Evolutionary conservation across 2,797 vertebrate species (phyloP), one percentile per base, ranked within the genome.

Genomic region (Iguana delicatissima): DNA sequence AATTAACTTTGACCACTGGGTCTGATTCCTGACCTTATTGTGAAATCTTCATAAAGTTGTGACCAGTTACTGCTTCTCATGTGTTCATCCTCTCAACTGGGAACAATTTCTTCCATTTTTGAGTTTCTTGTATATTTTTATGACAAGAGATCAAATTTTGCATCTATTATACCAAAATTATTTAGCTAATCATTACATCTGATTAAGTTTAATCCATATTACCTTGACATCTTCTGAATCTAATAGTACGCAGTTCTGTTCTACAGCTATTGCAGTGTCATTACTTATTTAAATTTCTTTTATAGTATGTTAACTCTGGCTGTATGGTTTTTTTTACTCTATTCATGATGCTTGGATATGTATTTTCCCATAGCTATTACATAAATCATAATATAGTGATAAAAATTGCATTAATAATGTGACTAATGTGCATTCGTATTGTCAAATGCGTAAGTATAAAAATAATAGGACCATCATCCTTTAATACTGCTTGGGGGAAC

Each of bases 351-450:
- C 18, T 46, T 9, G 38, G 42, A 46, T 77, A 26, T 77, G 9
- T 77, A 6, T 26, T 77, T 77, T 77, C 76, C 22, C 7, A 77
- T 46, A 42, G 76, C 18, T 42, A 46, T 9, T 46, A 42, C 38
- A 77, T 77, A 77, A 77, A 46, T 77, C 76, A 46, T 38, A 86
- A 91, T 38, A 84, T 42, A 32, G 84, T 67, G 87, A 85, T 50
- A 87, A 69, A 29, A 14, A 92, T 9, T 90, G 14, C 29, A 91
- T 2, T 35, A 93, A 88, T 32, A 50, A 22, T 18, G 62, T 90
- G 67, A 69, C 89, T 89, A 69, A 32, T 73, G 1, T 69, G 14
- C 38, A 6, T 5, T 26, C 87, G 76, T 59, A 88, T 0, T 4
- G 10, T 13, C 72, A 93, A 92, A 88, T 79, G 46, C 55, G 57